Evolutionary conservation across 1,140 invertebrate genomes (phyloP), one percentile per base, ranked within the genome.

Genomic region (Drosophila dunni): DNA sequence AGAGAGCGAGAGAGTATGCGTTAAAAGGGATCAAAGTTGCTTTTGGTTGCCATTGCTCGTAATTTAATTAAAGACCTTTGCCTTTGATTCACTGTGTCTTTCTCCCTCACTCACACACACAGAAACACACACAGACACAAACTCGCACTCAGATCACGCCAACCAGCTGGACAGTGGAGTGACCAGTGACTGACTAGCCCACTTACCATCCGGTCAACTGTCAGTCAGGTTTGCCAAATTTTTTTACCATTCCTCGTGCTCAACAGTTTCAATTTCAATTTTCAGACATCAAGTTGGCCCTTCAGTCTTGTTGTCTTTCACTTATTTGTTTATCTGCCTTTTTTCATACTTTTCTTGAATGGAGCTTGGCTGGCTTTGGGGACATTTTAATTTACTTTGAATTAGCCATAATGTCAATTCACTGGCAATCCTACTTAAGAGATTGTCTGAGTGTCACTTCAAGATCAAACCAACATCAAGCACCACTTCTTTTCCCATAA

Each of bases 31-130:
- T 89, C 84, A 89, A 89, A 88, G 84, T 83, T 89, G 83, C 72
- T 77, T 86, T 83, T 88, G 83, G 78, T 64, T 61, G 63, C 46
- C 58, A 44, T 54, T 78, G 60, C 65, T 75, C 64, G 84, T 88
- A 88, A 88, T 88, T 88, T 88, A 88, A 88, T 88, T 88, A 88
- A 89, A 83, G 83, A 69, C 77, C 84, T 83, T 89, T 89, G 58
- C 73, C 60, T 79, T 88, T 76, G 71, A 15, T 45, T 60, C 58
- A 62, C 44, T 57, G 29, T 34, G 29, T 34, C 60, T 58, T 42
- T 33, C 44, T 5, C 34, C 29, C 29, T 45, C 1, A 33, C 61
- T 34, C 42, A 38, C 65, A 33, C 53, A 38, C 65, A n/a, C 29
- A 53, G 40, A n/a, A 11, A 36, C 29, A 56, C 1, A 38, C 54